Conservation (phyloP, 2,888 invertebrate genomes). For the Limnephilus rhombicus region DNA sequence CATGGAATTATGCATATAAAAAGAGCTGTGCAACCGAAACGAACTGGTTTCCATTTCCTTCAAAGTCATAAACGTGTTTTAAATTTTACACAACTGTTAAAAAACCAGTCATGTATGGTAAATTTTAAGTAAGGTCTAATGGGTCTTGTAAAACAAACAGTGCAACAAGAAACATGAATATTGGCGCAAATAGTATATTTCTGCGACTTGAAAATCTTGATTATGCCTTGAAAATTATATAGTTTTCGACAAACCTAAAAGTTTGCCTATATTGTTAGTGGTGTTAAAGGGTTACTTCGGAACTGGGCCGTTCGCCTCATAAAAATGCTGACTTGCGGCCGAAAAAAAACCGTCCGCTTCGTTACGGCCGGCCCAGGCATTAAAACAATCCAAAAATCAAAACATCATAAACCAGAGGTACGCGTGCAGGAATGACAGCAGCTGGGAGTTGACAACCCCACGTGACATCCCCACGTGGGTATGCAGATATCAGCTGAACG, state of each 20-base stretch:
- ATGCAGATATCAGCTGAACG: slow-evolving; percentile 13
- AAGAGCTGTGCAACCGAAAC: background rate
- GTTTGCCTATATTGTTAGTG: background rate
- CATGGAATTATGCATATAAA: background rate
- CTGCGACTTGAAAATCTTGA: background rate
- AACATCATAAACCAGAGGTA: background rate
- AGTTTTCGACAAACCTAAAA: background rate
- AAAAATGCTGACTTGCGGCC: background rate
- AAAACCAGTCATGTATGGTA: no score
- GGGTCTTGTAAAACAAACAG: background rate
- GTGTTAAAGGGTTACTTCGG: background rate
- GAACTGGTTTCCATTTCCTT: background rate
- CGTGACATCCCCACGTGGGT: slow-evolving; percentile 31
- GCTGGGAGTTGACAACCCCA: slow-evolving; percentile 15
- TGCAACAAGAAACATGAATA: background rate
- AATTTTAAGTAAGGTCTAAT: no score
- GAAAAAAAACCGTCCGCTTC: background rate
- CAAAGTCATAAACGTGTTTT: no score
- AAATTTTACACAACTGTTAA: no score
- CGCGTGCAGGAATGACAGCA: background rate
- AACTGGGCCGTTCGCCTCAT: background rate
- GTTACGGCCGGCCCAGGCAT: background rate
- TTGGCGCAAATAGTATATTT: no score
- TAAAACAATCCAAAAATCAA: background rate
- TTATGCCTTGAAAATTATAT: background rate